Percentiles rank a stretch among this genome's conserved stretches.
phyloP scores from a whole-genome alignment of 2,888 invertebrate genomes.

The Lasioglossum morio region DNA sequence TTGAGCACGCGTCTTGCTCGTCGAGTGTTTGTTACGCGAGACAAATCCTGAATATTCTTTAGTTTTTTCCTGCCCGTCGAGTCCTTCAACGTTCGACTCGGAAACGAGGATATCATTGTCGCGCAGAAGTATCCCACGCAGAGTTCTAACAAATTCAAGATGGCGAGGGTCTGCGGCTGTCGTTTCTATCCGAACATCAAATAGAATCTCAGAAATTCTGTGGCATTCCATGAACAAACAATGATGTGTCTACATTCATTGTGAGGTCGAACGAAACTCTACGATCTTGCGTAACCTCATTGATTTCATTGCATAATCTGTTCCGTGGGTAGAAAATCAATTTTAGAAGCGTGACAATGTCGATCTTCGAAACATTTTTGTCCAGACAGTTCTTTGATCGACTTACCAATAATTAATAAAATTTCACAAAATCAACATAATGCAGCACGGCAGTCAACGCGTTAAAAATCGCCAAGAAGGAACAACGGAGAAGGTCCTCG shows the following conservation, averaged over 20 bases:
- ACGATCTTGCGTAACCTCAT: neutral
- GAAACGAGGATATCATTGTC: neutral
- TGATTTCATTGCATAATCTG: neutral
- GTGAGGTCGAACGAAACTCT: neutral
- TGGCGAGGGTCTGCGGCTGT: neutral
- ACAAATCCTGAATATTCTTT: neutral
- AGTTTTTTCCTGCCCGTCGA: neutral
- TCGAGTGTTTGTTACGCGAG: conserved; percentile 4
- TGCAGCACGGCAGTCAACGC: neutral
- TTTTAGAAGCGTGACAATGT: neutral
- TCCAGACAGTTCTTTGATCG: no score
- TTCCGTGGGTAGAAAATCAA: neutral
- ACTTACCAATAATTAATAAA: neutral
- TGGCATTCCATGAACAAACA: neutral
- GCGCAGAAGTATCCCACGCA: neutral
- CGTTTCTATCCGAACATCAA: neutral
- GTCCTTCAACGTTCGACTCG: neutral
- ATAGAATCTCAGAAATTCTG: neutral
- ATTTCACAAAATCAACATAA: neutral
- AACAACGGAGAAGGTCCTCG: neutral
- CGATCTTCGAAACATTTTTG: no score
- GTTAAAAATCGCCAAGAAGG: neutral
- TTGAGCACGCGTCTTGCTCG: neutral
- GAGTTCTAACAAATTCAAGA: neutral
- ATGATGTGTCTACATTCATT: neutral